Percentiles rank a stretch among this genome's conserved stretches.
Conservation (phyloP, 2,797 vertebrate species). For the Lepidocolaptes lacrymiger region DNA sequence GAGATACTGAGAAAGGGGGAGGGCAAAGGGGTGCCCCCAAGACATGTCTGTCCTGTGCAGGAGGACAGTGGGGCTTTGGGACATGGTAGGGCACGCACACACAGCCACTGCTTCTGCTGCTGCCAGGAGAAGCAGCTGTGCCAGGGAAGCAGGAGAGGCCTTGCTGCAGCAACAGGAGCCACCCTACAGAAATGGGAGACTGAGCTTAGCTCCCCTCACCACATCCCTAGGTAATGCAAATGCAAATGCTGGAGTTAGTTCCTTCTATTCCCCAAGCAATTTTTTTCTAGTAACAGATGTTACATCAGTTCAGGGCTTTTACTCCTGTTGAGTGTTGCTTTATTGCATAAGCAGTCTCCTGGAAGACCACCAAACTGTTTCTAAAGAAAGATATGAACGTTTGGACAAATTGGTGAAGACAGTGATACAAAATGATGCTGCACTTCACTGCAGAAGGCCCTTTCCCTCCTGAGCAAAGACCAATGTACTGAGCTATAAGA, state of each 20-base stretch:
- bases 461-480: not conserved
- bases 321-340: not conserved
- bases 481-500: not conserved
- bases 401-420: not conserved
- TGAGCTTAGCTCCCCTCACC: not conserved
- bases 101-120: not conserved
- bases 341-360: not conserved
- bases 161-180: not conserved
- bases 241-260: not conserved
- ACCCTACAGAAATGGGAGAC: not conserved
- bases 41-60: fast-evolving
- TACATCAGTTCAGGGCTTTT: not conserved
- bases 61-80: not conserved
- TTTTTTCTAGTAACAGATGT: not conserved
- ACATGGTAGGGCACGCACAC: fast-evolving
- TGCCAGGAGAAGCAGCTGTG: not conserved
- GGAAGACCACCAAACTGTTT: not conserved
- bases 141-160: fast-evolving
- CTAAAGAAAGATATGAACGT: not conserved
- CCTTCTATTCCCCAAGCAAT: not conserved
- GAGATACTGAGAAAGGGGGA: not conserved
- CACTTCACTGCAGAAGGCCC: not conserved
- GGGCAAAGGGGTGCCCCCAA: not conserved
- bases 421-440: not conserved
- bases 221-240: not conserved